phyloP scores from a whole-genome alignment of 2,888 invertebrate species.

The Nipponacmea schrenckii region DNA sequence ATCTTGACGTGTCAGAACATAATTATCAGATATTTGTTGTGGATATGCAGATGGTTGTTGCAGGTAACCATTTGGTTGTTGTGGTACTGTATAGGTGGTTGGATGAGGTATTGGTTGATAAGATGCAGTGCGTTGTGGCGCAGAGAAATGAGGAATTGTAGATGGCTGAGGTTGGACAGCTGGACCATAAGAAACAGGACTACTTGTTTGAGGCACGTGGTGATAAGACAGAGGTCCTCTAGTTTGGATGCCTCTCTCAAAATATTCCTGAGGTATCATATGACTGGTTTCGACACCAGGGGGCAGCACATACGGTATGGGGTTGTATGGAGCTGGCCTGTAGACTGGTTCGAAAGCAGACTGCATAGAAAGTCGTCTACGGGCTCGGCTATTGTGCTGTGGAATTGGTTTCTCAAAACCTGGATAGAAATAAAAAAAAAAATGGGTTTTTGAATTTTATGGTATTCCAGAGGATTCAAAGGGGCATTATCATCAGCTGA shows the following conservation, averaged over 20 bases:
- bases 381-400: neutral
- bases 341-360: conserved; percentile 54
- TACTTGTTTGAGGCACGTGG: neutral
- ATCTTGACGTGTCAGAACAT: too few species aligned
- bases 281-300: conserved; percentile 14
- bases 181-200: neutral
- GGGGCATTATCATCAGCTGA: too few species aligned
- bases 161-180: neutral
- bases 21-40: neutral
- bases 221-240: conserved; percentile 3
- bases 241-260: neutral
- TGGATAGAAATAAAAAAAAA: too few species aligned
- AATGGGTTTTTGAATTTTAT: too few species aligned
- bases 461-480: too few species aligned
- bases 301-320: conserved; percentile 20
- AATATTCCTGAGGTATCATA: neutral
- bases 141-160: neutral
- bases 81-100: neutral
- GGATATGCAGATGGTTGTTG: neutral
- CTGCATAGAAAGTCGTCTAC: conserved; percentile 20
- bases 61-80: neutral
- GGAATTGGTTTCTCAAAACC: neutral
- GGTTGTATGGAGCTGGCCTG: conserved; percentile 41
- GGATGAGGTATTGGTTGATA: neutral
- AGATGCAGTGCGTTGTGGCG: neutral